A percentile compares a stretch with the other conserved stretches of the same genome.
Evolutionary conservation across 2,797 vertebrate species (phyloP).

Genomic region (Aplochiton taeniatus): DNA sequence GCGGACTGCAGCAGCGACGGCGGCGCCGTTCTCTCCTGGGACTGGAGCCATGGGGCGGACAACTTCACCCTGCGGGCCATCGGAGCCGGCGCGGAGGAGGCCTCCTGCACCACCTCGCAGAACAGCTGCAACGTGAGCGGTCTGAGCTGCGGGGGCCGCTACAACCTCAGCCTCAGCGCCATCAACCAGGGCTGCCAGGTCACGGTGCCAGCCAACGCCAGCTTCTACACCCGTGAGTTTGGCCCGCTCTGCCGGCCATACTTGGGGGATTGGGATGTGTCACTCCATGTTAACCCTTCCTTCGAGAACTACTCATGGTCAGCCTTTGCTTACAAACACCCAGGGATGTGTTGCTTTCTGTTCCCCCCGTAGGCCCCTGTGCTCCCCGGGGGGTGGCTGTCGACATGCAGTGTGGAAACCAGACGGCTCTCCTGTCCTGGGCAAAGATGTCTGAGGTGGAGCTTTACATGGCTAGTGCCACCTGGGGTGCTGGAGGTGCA

Average conservation of each 20-base stretch:
- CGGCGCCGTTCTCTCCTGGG: conserved; percentile 62
- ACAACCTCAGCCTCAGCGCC: conserved; percentile 57
- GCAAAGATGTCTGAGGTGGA: conserved; percentile 44
- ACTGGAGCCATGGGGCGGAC: conserved; percentile 27
- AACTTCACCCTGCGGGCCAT: conserved; percentile 58
- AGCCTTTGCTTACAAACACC: too few relatives aligned
- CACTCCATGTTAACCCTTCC: too few relatives aligned
- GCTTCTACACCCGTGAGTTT: conserved; percentile 61
- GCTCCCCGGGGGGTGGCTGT: conserved; percentile 46
- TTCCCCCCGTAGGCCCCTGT: conserved; percentile 61
- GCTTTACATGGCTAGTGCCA: conserved; percentile 50
- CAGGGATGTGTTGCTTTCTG: too few relatives aligned
- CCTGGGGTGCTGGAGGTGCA: conserved; percentile 36
- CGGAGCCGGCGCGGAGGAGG: conserved; percentile 43
- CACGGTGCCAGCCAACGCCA: conserved; percentile 22
- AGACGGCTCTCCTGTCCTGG: conserved; percentile 57
- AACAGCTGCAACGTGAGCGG: conserved; percentile 55
- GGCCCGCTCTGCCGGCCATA: neutral
- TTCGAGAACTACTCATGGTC: too few relatives aligned
- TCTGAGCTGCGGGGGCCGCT: conserved; percentile 62
- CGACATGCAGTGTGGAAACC: conserved; percentile 53
- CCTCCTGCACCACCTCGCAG: conserved; percentile 57
- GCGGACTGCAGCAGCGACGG: conserved; percentile 56
- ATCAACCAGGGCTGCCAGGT: conserved; percentile 58
- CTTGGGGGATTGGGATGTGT: too few relatives aligned